These are phyloP conservation scores for Vombatus ursinus DNA, from an alignment of 2,113 vertebrate species.

Conservation along the genomic window DNA sequence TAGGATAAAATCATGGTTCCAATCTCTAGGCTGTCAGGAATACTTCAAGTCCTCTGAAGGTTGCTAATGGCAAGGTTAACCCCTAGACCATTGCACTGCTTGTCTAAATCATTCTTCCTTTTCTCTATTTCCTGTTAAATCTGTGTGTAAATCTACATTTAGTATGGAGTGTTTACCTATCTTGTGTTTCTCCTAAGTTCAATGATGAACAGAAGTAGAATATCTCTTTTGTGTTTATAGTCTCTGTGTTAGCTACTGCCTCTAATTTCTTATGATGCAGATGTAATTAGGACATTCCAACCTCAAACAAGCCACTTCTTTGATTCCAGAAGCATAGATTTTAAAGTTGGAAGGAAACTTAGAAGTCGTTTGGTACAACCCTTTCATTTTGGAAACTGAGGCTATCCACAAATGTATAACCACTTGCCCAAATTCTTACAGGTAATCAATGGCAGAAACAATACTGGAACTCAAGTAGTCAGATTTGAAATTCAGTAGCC, in stretches of 20 bases:
- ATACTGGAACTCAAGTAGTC: neutral
- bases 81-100: rapidly evolving
- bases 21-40: too few relatives aligned
- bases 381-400: neutral
- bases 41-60: rapidly evolving
- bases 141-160: rapidly evolving
- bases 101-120: rapidly evolving
- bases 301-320: neutral
- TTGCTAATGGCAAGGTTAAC: rapidly evolving
- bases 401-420: neutral
- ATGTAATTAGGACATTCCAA: neutral
- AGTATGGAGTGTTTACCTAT: neutral
- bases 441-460: neutral
- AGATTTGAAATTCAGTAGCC: neutral
- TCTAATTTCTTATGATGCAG: neutral
- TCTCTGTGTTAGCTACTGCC: neutral
- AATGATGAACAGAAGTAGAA: neutral
- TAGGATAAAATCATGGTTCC: neutral
- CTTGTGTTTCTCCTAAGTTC: neutral
- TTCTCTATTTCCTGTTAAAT: neutral
- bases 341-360: neutral
- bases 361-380: neutral
- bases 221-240: neutral
- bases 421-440: neutral
- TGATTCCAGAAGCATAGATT: neutral